phyloP scores from a whole-genome alignment of 2,888 invertebrate genomes.

The Hemistola chrysoprasaria region DNA sequence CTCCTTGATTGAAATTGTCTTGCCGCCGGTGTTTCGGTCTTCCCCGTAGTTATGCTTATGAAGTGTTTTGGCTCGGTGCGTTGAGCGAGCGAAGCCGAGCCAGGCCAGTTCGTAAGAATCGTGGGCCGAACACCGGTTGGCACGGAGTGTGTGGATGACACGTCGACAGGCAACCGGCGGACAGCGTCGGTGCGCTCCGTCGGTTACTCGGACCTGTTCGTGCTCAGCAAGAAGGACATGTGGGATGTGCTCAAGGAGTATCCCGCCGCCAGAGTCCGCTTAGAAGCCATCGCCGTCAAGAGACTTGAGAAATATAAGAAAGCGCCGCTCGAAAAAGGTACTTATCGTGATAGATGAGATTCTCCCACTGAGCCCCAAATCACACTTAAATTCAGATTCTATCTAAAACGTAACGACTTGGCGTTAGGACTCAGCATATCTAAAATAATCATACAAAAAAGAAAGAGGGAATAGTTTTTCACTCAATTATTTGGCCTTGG shows the following conservation, averaged over 20 bases:
- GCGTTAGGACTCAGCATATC: no score
- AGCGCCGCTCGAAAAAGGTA: conserved; percentile 96
- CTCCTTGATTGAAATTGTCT: conserved; percentile 40
- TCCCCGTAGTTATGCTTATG: conserved; percentile 32
- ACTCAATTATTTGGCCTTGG: no score
- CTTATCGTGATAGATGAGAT: conserved; percentile 41
- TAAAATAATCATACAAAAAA: no score
- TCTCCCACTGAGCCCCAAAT: no score
- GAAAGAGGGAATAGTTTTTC: no score
- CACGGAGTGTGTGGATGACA: conserved; percentile 82
- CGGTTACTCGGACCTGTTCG: conserved; percentile 99
- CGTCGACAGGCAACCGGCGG: conserved; percentile 94
- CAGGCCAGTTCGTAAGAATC: conserved; percentile 34
- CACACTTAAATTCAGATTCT: no score
- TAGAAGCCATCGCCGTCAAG: conserved; percentile 98
- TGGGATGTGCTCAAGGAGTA: conserved; percentile 99
- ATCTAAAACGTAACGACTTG: no score
- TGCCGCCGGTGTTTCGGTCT: conserved; percentile 56
- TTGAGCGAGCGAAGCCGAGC: conserved; percentile 19
- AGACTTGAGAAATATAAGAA: conserved; percentile 98
- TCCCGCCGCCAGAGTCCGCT: conserved; percentile 95
- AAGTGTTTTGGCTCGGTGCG: conserved; percentile 9
- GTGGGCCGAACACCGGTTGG: conserved; percentile 68
- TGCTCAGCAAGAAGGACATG: conserved; percentile 99
- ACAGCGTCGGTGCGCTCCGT: conserved; percentile 99